Evolutionary conservation across 2,888 invertebrate genomes (phyloP), one percentile per base, ranked within the genome.

Genomic region (Papilio gigon): DNA sequence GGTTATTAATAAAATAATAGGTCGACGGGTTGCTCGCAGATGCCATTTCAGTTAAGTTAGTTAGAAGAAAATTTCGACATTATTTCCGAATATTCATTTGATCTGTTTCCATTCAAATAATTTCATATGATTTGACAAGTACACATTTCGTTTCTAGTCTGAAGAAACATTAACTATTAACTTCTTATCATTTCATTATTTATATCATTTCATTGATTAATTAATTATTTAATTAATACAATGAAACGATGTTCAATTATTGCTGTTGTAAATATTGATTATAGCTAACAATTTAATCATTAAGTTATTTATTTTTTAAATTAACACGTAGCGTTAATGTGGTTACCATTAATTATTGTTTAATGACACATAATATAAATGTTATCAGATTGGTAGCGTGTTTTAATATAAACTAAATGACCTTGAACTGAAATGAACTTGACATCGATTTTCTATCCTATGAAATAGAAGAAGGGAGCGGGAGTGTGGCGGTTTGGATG

Each of bases 1-100:
- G 82, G 86, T 37, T 90, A 89, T 75, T 91, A 81, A 79, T 69
- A 78, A 77, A 74, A 71, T 73, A 73, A 76, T 77, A 81, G 76
- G 84, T 84, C 83, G 84, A 84, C 83, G 79, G 79, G 71, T 40
- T 70, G 81, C 80, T 87, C 85, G 76, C 80, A 85, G 88, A 85
- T 85, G 87, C 88, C 87, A 88, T 88, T 83, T 77, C 82, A 81
- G 77, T 77, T 83, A 79, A 80, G 79, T 78, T 81, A 83, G 78
- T n/a, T 68, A 64, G 50, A 4, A 22, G 20, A 33, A 8, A 50
- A 56, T 61, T 44, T 47, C 47, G 8, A 25, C 14, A 14, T 20
- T 22, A 37, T 2, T 60, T 12, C 40, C 76, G 72, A 71, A 76
- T 76, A 74, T 71, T 71, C 67, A 65, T 70, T 73, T 72, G 71